A percentile compares a stretch with the other conserved stretches of the same genome.
phyloP scores from a whole-genome alignment of 2,888 invertebrate genomes.

The Drosophila kuntzei region DNA sequence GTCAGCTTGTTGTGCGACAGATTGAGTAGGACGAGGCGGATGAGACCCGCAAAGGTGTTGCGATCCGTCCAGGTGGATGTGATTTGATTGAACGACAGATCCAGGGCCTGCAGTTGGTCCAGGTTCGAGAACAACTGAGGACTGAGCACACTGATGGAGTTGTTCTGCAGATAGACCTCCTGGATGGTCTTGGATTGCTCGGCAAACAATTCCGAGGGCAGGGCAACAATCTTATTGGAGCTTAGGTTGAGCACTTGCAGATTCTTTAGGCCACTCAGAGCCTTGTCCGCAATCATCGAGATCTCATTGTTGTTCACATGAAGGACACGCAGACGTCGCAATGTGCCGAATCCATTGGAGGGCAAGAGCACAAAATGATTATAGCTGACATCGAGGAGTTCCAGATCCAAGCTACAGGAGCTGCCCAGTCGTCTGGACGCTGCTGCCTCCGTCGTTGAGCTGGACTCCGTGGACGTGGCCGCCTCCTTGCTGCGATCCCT shows the following conservation, averaged over 20 bases:
- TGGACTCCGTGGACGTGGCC: slow-evolving; percentile 58
- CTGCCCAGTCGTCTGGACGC: slow-evolving; percentile 40
- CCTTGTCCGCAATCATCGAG: slow-evolving; percentile 93
- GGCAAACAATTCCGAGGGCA: slow-evolving; percentile 94
- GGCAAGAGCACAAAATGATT: slow-evolving; percentile 95
- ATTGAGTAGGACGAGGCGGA: slow-evolving; percentile 94
- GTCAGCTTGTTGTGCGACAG: slow-evolving; percentile 93
- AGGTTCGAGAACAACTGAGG: slow-evolving; percentile 94
- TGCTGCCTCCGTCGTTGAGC: slow-evolving; percentile 53
- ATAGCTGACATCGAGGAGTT: slow-evolving; percentile 92
- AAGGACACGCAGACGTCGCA: slow-evolving; percentile 91
- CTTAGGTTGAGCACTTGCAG: slow-evolving; percentile 95
- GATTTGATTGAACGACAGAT: slow-evolving; percentile 94
- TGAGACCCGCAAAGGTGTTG: slow-evolving; percentile 94
- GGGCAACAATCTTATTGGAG: slow-evolving; percentile 94
- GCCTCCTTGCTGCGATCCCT: slow-evolving; percentile 87
- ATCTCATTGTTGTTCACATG: slow-evolving; percentile 95
- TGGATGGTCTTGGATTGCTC: slow-evolving; percentile 92
- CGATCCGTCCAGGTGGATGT: slow-evolving; percentile 95
- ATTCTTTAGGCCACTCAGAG: slow-evolving; percentile 92
- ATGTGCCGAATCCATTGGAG: slow-evolving; percentile 92
- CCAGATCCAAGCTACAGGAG: slow-evolving; percentile 92
- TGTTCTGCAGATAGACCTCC: slow-evolving; percentile 96
- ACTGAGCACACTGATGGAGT: slow-evolving; percentile 94
- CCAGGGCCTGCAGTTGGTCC: slow-evolving; percentile 92